Percentiles rank a stretch among this genome's conserved stretches.
phyloP scores from a whole-genome alignment of 2,888 invertebrate species.

The Orthonychiurus folsomi region DNA sequence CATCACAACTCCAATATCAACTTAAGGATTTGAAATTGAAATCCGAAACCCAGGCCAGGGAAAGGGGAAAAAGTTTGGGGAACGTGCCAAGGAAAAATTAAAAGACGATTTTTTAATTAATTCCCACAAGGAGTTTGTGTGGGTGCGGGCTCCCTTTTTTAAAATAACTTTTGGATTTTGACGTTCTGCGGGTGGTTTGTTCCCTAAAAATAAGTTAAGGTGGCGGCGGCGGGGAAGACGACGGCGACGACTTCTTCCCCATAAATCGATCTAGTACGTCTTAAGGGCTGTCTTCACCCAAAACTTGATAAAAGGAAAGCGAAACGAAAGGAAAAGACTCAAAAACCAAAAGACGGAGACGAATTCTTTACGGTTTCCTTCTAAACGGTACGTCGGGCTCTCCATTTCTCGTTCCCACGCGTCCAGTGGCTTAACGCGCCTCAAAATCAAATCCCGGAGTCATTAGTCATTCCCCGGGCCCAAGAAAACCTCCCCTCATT shows the following conservation, averaged over 20 bases:
- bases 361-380: background rate
- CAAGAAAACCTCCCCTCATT: background rate
- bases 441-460: background rate
- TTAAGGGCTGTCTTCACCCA: too few species aligned
- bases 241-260: too few species aligned
- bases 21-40: slow-evolving; percentile 1
- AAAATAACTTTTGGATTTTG: too few species aligned
- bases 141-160: too few species aligned
- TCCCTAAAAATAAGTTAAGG: too few species aligned
- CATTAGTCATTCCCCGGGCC: background rate
- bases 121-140: too few species aligned
- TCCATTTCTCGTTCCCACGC: background rate
- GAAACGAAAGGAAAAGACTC: background rate
- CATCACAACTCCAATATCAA: background rate
- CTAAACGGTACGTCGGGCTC: background rate
- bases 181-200: too few species aligned
- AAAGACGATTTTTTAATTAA: background rate
- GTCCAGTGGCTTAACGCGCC: background rate
- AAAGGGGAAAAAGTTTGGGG: background rate
- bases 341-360: background rate
- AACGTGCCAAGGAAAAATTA: background rate
- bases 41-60: background rate
- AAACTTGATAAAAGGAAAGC: too few species aligned
- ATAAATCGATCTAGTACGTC: too few species aligned
- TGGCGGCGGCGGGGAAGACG: too few species aligned